Evolutionary conservation across 2,888 invertebrate species (phyloP).

Genomic region (Cylindroiulus punctatus): DNA sequence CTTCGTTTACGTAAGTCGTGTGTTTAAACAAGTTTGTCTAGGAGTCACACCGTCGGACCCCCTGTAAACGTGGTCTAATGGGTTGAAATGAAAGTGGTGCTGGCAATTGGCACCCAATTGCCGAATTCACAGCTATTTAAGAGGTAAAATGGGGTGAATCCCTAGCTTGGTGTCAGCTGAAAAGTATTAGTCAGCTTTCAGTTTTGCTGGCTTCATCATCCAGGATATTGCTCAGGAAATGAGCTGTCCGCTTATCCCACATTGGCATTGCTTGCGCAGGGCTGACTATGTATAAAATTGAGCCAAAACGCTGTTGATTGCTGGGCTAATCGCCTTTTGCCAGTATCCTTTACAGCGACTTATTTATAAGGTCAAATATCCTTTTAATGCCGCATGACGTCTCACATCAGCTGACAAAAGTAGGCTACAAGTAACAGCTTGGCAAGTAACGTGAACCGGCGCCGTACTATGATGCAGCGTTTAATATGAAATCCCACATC

Average conservation of each 20-base stretch:
- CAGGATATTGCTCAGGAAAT: slow-evolving; percentile 40
- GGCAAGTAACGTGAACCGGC: background rate
- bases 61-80: too few relatives aligned
- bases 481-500: background rate
- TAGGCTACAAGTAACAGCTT: background rate
- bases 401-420: slow-evolving; percentile 21
- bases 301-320: background rate
- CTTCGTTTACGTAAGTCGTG: too few relatives aligned
- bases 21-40: too few relatives aligned
- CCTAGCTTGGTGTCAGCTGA: background rate
- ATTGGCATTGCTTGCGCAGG: background rate
- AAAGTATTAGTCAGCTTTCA: slow-evolving; percentile 22
- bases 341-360: background rate
- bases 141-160: background rate
- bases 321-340: background rate
- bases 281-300: background rate
- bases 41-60: too few relatives aligned
- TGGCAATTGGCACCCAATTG: too few relatives aligned
- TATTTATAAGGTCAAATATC: slow-evolving; percentile 39
- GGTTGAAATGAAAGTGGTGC: too few relatives aligned
- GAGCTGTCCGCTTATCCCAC: background rate
- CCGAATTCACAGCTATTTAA: too few relatives aligned
- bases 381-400: background rate
- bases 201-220: slow-evolving; percentile 28
- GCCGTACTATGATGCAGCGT: background rate